Evolutionary conservation across 2,888 invertebrate genomes (phyloP).

Genomic region (Leptinotarsa peninsularis): DNA sequence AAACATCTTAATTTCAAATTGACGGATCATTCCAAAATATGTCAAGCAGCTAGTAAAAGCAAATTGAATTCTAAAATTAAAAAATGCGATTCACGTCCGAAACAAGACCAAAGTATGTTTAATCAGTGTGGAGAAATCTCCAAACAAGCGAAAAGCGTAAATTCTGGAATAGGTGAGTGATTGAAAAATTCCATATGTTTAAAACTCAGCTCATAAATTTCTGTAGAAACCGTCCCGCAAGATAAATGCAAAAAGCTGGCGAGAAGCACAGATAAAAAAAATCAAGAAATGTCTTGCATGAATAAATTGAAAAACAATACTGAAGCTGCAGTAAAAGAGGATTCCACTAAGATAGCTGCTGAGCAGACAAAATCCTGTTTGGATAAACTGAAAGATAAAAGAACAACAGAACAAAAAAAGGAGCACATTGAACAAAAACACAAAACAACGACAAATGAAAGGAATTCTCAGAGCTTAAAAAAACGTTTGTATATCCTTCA

Average conservation of each 20-base stretch:
- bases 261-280: no score
- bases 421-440: not conserved
- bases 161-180: not conserved
- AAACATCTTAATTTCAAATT: slow-evolving; percentile 16
- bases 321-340: not conserved
- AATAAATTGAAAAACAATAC: not conserved
- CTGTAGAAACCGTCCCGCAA: not conserved
- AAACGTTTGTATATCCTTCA: no score
- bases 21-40: slow-evolving; percentile 24
- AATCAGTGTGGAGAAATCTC: slow-evolving; percentile 17
- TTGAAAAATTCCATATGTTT: not conserved
- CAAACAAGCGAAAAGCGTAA: slow-evolving; percentile 1
- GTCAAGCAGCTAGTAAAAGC: slow-evolving; percentile 6
- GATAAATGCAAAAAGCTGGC: not conserved
- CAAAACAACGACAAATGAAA: not conserved
- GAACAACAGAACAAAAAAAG: not conserved
- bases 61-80: not conserved
- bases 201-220: no score
- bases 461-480: no score
- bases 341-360: not conserved
- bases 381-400: slow-evolving; percentile 5
- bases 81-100: slow-evolving; percentile 3
- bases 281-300: not conserved
- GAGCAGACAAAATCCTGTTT: not conserved
- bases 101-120: slow-evolving; percentile 12